Conservation (phyloP, 2,113 vertebrate genomes). For the Amphilophus citrinellus region DNA sequence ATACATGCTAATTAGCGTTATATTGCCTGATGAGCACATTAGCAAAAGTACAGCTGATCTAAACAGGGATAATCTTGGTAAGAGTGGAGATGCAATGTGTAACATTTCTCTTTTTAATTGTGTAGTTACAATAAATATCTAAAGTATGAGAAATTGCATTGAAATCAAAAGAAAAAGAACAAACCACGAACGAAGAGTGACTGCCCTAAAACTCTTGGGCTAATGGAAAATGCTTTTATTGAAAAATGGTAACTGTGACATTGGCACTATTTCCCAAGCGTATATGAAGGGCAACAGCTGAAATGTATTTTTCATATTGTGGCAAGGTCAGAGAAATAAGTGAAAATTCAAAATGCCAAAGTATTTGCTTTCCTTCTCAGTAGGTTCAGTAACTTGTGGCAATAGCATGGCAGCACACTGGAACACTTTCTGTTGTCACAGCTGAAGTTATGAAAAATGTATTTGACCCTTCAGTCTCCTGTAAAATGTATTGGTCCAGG, state of each 20-base stretch:
- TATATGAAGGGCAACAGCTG: slow-evolving; percentile 20
- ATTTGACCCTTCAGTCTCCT: slow-evolving; percentile 62
- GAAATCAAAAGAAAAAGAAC: not conserved
- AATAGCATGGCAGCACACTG: slow-evolving; percentile 32
- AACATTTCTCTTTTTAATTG: not conserved
- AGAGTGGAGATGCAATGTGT: not conserved
- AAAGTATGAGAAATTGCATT: not conserved
- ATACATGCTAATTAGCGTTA: not conserved
- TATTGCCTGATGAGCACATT: not conserved
- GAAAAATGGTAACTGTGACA: slow-evolving; percentile 20
- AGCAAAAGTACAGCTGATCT: not conserved
- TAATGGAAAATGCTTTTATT: not conserved
- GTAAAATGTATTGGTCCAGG: slow-evolving; percentile 59
- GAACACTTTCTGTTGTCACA: slow-evolving; percentile 60
- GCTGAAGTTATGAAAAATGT: slow-evolving; percentile 69
- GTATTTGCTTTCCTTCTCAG: slow-evolving; percentile 40
- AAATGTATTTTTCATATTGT: slow-evolving; percentile 34
- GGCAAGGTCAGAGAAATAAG: slow-evolving; percentile 27
- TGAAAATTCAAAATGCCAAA: slow-evolving; percentile 36
- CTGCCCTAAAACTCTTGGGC: not conserved
- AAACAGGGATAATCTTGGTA: not conserved
- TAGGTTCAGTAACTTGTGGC: slow-evolving; percentile 21
- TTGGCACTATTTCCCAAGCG: slow-evolving; percentile 22
- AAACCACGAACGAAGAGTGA: not conserved
- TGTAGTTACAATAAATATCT: not conserved